Percentiles rank a stretch among this genome's conserved stretches.
phyloP scores from a whole-genome alignment of 2,113 vertebrate species.

The Gracilinanus agilis region DNA sequence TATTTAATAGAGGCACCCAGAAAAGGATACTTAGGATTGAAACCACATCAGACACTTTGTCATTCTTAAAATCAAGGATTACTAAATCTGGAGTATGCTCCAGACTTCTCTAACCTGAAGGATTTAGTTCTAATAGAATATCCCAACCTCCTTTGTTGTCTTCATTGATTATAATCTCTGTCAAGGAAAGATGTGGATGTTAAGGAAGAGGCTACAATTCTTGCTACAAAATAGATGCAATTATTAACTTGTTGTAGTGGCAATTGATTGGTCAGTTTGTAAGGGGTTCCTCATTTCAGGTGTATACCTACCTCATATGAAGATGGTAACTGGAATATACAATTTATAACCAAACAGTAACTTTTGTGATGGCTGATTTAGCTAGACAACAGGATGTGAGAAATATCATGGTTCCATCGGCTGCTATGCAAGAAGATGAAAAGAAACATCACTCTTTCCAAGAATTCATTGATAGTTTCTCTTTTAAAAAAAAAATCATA shows the following conservation, averaged over 20 bases:
- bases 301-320: neutral
- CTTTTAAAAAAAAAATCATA: neutral
- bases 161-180: neutral
- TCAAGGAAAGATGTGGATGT: neutral
- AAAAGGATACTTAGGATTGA: neutral
- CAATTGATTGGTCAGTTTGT: neutral
- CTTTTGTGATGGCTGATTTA: neutral
- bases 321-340: neutral
- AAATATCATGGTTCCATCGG: neutral
- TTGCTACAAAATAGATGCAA: neutral
- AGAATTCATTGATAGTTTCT: neutral
- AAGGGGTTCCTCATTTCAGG: neutral
- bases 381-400: neutral
- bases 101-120: neutral
- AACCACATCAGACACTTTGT: neutral
- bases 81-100: neutral
- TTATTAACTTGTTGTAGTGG: neutral
- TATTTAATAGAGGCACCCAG: neutral
- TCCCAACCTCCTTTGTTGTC: neutral
- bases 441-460: neutral
- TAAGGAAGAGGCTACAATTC: neutral
- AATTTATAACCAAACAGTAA: neutral
- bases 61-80: neutral
- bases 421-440: neutral
- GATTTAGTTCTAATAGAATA: neutral